Percentiles rank a stretch among this genome's conserved stretches.
These are phyloP conservation scores for Pteronotus mesoamericanus DNA, from an alignment of 2,797 vertebrate species.

Conservation along the genomic window DNA sequence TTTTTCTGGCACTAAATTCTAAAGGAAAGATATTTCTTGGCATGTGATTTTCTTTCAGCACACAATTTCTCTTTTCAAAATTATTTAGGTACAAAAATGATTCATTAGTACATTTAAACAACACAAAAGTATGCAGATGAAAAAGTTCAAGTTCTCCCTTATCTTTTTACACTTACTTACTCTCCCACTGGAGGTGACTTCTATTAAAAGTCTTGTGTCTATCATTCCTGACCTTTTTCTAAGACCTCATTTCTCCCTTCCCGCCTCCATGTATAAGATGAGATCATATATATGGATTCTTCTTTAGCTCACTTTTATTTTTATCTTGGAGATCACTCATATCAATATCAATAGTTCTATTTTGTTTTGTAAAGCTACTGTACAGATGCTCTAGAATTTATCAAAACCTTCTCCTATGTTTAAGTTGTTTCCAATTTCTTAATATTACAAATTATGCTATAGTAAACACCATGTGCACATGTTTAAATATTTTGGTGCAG, in stretches of 20 bases:
- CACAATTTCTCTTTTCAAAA: slow-evolving; percentile 29
- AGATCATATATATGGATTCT: not conserved
- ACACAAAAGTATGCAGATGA: not conserved
- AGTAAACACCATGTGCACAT: not conserved
- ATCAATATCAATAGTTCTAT: not conserved
- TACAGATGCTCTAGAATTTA: not conserved
- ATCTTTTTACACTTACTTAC: not conserved
- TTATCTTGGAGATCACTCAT: not conserved
- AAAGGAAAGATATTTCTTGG: slow-evolving; percentile 24
- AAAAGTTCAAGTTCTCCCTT: not conserved
- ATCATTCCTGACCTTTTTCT: not conserved
- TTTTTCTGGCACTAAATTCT: slow-evolving; percentile 22
- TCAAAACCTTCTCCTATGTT: not conserved
- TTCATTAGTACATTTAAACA: not conserved
- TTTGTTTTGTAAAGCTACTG: not conserved
- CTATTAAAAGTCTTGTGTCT: not conserved
- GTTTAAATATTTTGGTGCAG: not conserved
- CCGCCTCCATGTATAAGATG: not conserved
- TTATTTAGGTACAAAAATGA: not conserved
- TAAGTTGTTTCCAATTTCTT: not conserved
- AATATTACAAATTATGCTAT: not conserved
- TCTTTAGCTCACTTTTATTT: not conserved
- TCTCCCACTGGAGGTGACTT: not conserved
- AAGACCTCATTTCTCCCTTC: not conserved
- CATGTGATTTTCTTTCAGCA: not conserved